These are phyloP conservation scores for Bergia puertoricense DNA, from an alignment of 92 coral and sea anemone genomes.

Conservation along the genomic window DNA sequence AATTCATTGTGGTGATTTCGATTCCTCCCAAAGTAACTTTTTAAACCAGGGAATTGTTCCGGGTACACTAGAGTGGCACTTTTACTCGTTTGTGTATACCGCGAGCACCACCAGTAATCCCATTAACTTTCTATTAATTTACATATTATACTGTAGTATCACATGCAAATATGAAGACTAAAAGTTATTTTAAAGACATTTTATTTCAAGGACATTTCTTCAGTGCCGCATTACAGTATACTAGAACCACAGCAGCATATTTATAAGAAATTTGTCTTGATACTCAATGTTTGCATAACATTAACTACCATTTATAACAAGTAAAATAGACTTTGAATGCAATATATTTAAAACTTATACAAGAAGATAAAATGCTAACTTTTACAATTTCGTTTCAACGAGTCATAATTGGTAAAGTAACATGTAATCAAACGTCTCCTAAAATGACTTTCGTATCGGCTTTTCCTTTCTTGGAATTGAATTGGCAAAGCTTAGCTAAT, in stretches of 20 bases:
- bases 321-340: not conserved
- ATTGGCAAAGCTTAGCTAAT: not conserved
- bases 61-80: not conserved
- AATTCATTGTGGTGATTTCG: too few relatives aligned
- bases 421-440: too few relatives aligned
- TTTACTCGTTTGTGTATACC: not conserved
- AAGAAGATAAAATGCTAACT: too few relatives aligned
- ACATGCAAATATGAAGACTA: slow-evolving; percentile 2
- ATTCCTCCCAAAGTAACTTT: too few relatives aligned
- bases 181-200: not conserved
- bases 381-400: too few relatives aligned
- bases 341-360: too few relatives aligned
- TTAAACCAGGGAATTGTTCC: too few relatives aligned
- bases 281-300: too few relatives aligned
- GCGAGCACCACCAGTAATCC: not conserved
- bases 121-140: not conserved
- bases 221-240: not conserved
- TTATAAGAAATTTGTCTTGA: not conserved
- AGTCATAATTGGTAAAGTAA: too few relatives aligned
- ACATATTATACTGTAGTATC: not conserved
- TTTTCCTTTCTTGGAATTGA: too few relatives aligned
- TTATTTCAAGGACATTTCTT: not conserved
- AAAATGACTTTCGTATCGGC: too few relatives aligned
- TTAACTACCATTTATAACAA: not conserved
- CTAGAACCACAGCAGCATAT: not conserved